Conservation (phyloP, 2,888 invertebrate genomes). For the Polydrusus tereticollis region DNA sequence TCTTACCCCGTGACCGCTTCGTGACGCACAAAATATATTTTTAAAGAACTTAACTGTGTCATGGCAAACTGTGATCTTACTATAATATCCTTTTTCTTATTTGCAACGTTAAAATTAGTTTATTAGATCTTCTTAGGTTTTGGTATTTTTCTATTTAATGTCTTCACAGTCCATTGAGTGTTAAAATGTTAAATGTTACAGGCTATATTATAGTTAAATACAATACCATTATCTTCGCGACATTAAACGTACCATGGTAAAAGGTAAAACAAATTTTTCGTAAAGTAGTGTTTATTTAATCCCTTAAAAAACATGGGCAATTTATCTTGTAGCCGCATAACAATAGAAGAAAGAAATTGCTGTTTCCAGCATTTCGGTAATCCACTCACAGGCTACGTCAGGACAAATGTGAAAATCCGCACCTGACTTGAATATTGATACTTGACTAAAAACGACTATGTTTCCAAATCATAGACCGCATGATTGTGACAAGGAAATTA, state of each 20-base stretch:
- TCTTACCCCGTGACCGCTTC: too few species aligned
- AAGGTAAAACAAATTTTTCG: too few species aligned
- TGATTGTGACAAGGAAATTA: too few species aligned
- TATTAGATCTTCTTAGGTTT: too few species aligned
- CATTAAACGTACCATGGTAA: too few species aligned
- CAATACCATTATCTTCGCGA: too few species aligned
- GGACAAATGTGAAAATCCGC: not conserved
- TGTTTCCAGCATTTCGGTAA: not conserved
- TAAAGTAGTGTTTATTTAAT: too few species aligned
- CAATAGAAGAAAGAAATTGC: not conserved
- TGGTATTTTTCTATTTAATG: too few species aligned
- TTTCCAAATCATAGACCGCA: too few species aligned
- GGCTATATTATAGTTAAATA: too few species aligned
- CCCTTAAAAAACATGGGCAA: not conserved
- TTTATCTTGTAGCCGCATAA: not conserved
- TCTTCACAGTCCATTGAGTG: too few species aligned
- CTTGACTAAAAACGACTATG: not conserved
- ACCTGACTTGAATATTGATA: not conserved
- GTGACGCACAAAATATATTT: not conserved
- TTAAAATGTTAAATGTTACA: too few species aligned
- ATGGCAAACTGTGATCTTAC: slow-evolving; percentile 38
- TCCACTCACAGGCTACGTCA: not conserved
- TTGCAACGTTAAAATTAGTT: not conserved
- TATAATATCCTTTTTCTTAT: not conserved
- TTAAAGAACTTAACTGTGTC: slow-evolving; percentile 31